Conservation (phyloP, 2,113 vertebrate species). For the Pelmatolapia mariae region DNA sequence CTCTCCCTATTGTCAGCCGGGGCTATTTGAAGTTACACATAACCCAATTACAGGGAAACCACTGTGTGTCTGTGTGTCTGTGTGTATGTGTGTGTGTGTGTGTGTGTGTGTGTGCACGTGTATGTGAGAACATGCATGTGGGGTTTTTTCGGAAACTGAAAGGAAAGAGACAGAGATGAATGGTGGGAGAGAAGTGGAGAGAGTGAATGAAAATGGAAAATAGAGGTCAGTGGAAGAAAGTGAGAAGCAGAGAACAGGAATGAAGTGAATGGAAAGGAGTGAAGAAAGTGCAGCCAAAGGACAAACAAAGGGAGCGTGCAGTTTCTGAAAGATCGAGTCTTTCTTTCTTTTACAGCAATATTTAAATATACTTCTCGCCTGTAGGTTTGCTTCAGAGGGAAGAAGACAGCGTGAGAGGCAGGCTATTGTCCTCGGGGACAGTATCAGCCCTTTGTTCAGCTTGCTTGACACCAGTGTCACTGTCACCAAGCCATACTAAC, state of each 20-base stretch:
- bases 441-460: slow-evolving; percentile 48
- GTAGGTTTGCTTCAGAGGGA: background rate
- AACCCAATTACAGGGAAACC: slow-evolving; percentile 59
- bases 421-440: slow-evolving; percentile 43
- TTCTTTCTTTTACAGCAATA: background rate
- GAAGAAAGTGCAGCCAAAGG: background rate
- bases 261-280: slow-evolving; percentile 14
- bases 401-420: slow-evolving; percentile 14
- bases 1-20: slow-evolving; percentile 59
- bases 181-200: background rate
- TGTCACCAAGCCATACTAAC: slow-evolving; percentile 29
- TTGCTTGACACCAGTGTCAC: slow-evolving; percentile 39
- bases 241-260: slow-evolving; percentile 3
- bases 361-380: slow-evolving; percentile 2
- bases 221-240: slow-evolving; percentile 29
- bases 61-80: background rate
- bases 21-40: slow-evolving; percentile 72
- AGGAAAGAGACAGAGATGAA: slow-evolving; percentile 36
- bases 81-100: background rate
- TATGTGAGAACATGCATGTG: slow-evolving; percentile 18
- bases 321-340: background rate
- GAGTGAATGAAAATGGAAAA: slow-evolving; percentile 41
- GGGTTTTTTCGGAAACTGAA: slow-evolving; percentile 16
- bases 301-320: background rate
- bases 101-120: background rate